These are phyloP conservation scores for Crypturellus tataupa DNA, from an alignment of 2,797 vertebrate species.

Conservation along the genomic window DNA sequence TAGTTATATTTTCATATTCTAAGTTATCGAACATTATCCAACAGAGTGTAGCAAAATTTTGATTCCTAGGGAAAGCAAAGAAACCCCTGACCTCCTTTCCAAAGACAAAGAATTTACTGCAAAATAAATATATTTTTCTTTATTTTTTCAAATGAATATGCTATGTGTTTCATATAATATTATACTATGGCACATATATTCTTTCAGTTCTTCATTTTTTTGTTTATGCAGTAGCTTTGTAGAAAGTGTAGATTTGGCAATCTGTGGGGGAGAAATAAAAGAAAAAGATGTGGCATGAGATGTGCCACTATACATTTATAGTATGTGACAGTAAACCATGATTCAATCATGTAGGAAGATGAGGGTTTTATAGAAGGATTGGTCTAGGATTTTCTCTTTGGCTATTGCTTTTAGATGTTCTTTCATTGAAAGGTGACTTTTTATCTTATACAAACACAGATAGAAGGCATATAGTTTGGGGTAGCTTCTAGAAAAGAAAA, in stretches of 20 bases:
- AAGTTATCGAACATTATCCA: neutral
- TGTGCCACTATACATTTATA: neutral
- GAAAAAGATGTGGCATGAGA: neutral
- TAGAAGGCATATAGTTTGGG: neutral
- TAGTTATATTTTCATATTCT: neutral
- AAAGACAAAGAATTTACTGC: neutral
- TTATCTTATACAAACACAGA: neutral
- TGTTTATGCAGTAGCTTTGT: neutral
- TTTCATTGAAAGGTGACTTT: neutral
- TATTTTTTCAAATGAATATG: neutral
- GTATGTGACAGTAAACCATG: constrained; percentile 12
- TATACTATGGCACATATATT: neutral
- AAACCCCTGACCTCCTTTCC: neutral
- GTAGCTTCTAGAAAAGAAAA: neutral
- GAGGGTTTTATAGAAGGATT: neutral
- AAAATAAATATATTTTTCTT: neutral
- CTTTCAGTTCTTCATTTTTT: neutral
- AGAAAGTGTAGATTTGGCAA: neutral
- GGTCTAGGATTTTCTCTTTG: neutral
- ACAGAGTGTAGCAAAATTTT: neutral
- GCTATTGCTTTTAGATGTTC: neutral
- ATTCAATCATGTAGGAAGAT: constrained; percentile 22
- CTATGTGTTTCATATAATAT: neutral
- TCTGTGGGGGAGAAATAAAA: neutral
- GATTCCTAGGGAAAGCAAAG: neutral